Percentiles rank a stretch among this genome's conserved stretches.
These are phyloP conservation scores for Grammomys dolichurus DNA, from an alignment of 2,113 vertebrate genomes.

Conservation along the genomic window DNA sequence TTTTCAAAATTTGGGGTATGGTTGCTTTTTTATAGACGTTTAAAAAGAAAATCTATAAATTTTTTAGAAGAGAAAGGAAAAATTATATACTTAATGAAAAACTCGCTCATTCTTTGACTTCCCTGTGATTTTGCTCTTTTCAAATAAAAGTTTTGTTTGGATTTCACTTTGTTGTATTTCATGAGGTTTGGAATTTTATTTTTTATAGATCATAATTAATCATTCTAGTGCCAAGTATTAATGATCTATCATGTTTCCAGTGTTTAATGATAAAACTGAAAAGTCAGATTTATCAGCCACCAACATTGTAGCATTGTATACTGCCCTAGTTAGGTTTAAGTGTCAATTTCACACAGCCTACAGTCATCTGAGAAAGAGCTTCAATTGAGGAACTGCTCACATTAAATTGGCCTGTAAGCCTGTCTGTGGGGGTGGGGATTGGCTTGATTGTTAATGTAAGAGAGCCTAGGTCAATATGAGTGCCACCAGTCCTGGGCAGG, in stretches of 20 bases:
- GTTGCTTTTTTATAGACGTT: neutral
- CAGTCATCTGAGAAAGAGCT: neutral
- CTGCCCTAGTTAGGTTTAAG: neutral
- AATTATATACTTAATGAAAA: neutral
- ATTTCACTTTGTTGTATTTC: slow-evolving; percentile 17
- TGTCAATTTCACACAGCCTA: neutral
- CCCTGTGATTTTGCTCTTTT: neutral
- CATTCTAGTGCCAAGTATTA: neutral
- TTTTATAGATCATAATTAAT: slow-evolving; percentile 12
- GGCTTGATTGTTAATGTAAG: no score
- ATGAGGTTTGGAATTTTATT: neutral
- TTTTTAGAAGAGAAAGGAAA: neutral
- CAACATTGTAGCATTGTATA: neutral
- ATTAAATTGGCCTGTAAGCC: neutral
- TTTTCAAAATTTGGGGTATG: neutral
- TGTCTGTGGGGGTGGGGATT: neutral
- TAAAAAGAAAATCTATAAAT: neutral
- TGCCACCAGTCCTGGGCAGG: neutral
- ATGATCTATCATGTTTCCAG: neutral
- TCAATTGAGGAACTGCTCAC: neutral
- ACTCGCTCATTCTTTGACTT: neutral
- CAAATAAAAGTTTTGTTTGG: neutral
- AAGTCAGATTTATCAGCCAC: neutral
- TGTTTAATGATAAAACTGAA: neutral
- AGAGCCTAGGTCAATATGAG: no score